phyloP scores from a whole-genome alignment of 2,113 vertebrate genomes.

The Etia nguti region DNA sequence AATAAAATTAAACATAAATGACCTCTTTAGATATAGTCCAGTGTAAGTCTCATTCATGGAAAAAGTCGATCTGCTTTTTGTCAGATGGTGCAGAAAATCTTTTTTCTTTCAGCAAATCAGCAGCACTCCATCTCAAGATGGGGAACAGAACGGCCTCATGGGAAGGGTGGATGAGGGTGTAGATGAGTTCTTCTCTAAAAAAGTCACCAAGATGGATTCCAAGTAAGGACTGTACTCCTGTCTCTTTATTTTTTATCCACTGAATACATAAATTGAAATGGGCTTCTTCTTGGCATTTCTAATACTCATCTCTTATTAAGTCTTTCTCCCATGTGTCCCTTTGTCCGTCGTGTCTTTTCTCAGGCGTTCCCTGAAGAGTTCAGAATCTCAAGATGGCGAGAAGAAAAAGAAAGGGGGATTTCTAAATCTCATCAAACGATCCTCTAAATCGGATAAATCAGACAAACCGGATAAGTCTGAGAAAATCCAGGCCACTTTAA shows the following conservation, averaged over 20 bases:
- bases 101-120: conserved; percentile 71
- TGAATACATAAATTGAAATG: neutral
- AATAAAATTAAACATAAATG: neutral
- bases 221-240: conserved; percentile 53
- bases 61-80: neutral
- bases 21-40: neutral
- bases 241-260: neutral
- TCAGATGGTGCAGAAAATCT: neutral
- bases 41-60: neutral
- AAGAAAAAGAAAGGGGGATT: conserved; percentile 92
- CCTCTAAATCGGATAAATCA: conserved; percentile 74
- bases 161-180: conserved; percentile 95
- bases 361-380: conserved; percentile 78
- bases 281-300: neutral
- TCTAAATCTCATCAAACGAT: conserved; percentile 92
- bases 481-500: conserved; percentile 54
- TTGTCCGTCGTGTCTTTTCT: neutral
- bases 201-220: conserved; percentile 89
- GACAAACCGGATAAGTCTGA: conserved; percentile 43
- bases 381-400: conserved; percentile 83
- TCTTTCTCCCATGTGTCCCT: neutral
- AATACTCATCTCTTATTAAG: neutral
- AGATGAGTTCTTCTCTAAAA: conserved; percentile 97
- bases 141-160: conserved; percentile 93
- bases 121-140: conserved; percentile 77